Evolutionary conservation across 1,140 invertebrate genomes (phyloP).

Genomic region (Heliconius hermathena): DNA sequence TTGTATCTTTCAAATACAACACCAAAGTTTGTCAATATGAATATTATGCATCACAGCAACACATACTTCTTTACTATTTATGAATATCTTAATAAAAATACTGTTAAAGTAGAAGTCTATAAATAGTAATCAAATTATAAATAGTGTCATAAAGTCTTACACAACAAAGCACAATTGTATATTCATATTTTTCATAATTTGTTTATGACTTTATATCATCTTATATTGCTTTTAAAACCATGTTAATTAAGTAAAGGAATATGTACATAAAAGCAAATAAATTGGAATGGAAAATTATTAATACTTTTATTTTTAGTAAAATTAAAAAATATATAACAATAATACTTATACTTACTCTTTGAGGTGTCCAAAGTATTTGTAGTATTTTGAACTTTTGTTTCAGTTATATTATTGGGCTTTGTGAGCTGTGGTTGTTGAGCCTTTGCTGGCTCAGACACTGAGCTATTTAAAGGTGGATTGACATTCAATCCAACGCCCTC

Average conservation of each 20-base stretch:
- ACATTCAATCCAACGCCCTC: slow-evolving; percentile 35
- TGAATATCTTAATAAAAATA: not conserved
- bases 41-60: too few relatives aligned
- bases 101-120: not conserved
- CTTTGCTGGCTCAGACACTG: not conserved
- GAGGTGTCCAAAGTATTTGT: not conserved
- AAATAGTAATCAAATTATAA: not conserved
- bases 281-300: too few relatives aligned
- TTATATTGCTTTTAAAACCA: too few relatives aligned
- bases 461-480: slow-evolving; percentile 16
- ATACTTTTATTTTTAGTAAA: too few relatives aligned
- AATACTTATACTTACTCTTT: slow-evolving; percentile 2
- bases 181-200: too few relatives aligned
- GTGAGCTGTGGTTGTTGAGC: not conserved
- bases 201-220: too few relatives aligned
- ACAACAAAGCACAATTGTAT: not conserved
- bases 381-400: slow-evolving; percentile 15
- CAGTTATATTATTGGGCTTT: slow-evolving; percentile 4
- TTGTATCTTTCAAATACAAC: too few relatives aligned
- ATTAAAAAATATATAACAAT: not conserved
- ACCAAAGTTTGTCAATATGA: too few relatives aligned
- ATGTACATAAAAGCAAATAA: too few relatives aligned
- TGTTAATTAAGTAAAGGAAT: too few relatives aligned
- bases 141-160: not conserved
- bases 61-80: too few relatives aligned